Evolutionary conservation across 2,888 invertebrate species (phyloP).

Genomic region (Nomada hirtipes): DNA sequence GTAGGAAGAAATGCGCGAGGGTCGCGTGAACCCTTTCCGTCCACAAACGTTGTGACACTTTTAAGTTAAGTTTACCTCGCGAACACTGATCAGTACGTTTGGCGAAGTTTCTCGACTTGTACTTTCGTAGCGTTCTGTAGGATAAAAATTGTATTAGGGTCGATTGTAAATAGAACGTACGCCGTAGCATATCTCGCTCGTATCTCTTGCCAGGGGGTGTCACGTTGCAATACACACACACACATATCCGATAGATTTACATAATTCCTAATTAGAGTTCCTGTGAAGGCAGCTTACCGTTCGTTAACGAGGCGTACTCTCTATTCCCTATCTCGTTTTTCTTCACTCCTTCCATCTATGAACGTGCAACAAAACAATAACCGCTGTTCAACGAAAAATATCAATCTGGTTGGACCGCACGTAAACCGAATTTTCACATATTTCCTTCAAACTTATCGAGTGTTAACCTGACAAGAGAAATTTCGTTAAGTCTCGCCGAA

Average conservation of each 20-base stretch:
- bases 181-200: slow-evolving; percentile 44
- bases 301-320: slow-evolving; percentile 34
- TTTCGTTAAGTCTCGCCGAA: not conserved
- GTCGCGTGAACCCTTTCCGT: slow-evolving; percentile 64
- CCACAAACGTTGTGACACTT: slow-evolving; percentile 71
- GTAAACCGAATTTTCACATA: not conserved
- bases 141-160: slow-evolving; percentile 34
- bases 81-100: slow-evolving; percentile 51
- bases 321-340: not conserved
- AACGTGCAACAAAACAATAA: not conserved
- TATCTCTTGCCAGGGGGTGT: slow-evolving; percentile 67
- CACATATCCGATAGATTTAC: slow-evolving; percentile 67
- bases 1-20: slow-evolving; percentile 30
- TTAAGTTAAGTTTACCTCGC: slow-evolving; percentile 63
- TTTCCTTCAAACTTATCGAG: not conserved
- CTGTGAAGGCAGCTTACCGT: slow-evolving; percentile 61
- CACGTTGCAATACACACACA: slow-evolving; percentile 65
- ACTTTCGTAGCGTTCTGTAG: slow-evolving; percentile 34
- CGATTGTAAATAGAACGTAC: slow-evolving; percentile 62
- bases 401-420: not conserved
- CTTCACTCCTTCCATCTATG: not conserved
- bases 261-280: slow-evolving; percentile 73
- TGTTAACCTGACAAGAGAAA: not conserved
- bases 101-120: slow-evolving; percentile 43
- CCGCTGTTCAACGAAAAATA: not conserved